A percentile compares a stretch with the other conserved stretches of the same genome.
phyloP scores from a whole-genome alignment of 2,888 invertebrate genomes.

The Athetis lepigone region DNA sequence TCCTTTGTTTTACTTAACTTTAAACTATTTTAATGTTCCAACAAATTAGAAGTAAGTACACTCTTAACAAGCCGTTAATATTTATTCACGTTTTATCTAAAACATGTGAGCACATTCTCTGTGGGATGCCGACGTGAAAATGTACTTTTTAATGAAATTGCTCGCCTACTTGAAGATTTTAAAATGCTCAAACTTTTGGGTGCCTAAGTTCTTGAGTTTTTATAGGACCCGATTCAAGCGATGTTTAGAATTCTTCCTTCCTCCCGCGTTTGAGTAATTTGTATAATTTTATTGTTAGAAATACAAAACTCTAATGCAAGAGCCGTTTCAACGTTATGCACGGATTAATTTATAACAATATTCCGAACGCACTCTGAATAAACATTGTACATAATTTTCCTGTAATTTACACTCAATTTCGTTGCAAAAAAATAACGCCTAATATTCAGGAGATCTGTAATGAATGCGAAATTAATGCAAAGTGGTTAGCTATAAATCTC shows the following conservation, averaged over 20 bases:
- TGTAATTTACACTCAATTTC: conserved; percentile 77
- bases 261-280: conserved; percentile 41
- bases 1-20: conserved; percentile 67
- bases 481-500: conserved; percentile 87
- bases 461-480: conserved; percentile 89
- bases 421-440: conserved; percentile 74
- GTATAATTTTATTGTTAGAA: conserved; percentile 50
- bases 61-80: conserved; percentile 58
- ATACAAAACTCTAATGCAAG: conserved; percentile 45
- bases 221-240: conserved; percentile 12
- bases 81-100: conserved; percentile 42
- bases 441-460: conserved; percentile 84
- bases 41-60: conserved; percentile 65
- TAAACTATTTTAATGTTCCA: conserved; percentile 74
- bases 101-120: conserved; percentile 24
- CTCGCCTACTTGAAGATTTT: conserved; percentile 24
- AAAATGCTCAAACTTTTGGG: conserved; percentile 26
- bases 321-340: conserved; percentile 49
- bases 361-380: conserved; percentile 60
- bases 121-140: conserved; percentile 21
- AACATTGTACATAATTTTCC: conserved; percentile 68
- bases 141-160: conserved; percentile 29
- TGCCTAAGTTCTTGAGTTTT: conserved; percentile 20
- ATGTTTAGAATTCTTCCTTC: conserved; percentile 39
- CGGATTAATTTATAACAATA: conserved; percentile 64